Evolutionary conservation across 2,797 vertebrate species (phyloP), one percentile per base, ranked within the genome.

Genomic region (Percopsis omiscomaycus): DNA sequence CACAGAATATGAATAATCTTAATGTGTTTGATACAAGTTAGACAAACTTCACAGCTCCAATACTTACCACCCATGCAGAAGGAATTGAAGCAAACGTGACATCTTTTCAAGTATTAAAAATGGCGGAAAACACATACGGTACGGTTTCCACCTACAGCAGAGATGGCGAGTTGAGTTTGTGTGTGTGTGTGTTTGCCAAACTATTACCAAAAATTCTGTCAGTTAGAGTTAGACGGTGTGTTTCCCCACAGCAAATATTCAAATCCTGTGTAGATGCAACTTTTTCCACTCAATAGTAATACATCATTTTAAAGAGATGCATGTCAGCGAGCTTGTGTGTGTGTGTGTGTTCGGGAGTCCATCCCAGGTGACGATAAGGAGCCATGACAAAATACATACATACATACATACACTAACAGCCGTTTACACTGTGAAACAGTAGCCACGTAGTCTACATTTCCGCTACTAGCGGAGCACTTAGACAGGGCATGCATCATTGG

Each of bases 301-400:
- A 64, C 78, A 59, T 15, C 73, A 60, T 67, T 53, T 55, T 32
- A 45, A 71, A 68, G 44, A 27, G 79, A 27, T 55, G 28, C 30
- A 78, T 62, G 72, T 50, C 32, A 74, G 59, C 47, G 60, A 73
- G 77, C 28, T 51, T 47, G 29, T 48, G 51, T 55, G 55, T 22
- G 42, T 55, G 57, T 13, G 68, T 27, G 32, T 11, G 61, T 28
- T 32, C 71, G 72, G 15, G 15, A 72, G 69, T 22, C 32, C 84
- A 78, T 82, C 88, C 85, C 77, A 81, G 84, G 86, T 87, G 88
- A 90, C 49, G 78, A 83, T 84, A 83, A 88, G 81, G 77, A 83
- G 68, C 78, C 71, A 77, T 85, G 86, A 88, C 83, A 86, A 88
- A 30, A 86, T 51, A 80, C 75, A 77, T 56, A 32, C 47, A 42